Conservation (phyloP, 2,888 invertebrate species). For the Trichopria drosophilae region DNA sequence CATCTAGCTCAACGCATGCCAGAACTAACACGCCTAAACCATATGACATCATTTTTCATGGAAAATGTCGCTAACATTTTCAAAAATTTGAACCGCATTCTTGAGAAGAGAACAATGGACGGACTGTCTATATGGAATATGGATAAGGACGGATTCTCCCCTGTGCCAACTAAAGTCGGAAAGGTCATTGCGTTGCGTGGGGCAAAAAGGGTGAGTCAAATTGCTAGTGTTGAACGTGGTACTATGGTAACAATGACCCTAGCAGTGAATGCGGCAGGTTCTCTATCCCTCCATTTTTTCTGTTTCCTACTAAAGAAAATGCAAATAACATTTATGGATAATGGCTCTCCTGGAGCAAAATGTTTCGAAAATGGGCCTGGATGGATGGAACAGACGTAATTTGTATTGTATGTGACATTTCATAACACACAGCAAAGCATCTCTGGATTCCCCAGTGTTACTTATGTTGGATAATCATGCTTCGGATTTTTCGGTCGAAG, state of each 20-base stretch:
- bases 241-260: conserved; percentile 33
- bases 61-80: too few species aligned
- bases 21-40: too few species aligned
- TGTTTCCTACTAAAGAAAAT: conserved; percentile 27
- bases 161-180: conserved; percentile 16
- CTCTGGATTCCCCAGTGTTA: conserved; percentile 19
- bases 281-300: conserved; percentile 20
- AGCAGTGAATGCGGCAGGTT: conserved; percentile 34
- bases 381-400: conserved; percentile 44
- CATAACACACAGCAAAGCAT: conserved; percentile 17
- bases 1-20: too few species aligned
- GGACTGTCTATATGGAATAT: conserved; percentile 15
- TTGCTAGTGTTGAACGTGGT: conserved; percentile 30
- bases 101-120: background rate
- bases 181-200: conserved; percentile 22
- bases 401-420: conserved; percentile 32
- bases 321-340: conserved; percentile 31
- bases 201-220: background rate
- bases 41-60: too few species aligned
- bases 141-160: conserved; percentile 15
- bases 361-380: conserved; percentile 38
- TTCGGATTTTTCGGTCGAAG: conserved; percentile 35
- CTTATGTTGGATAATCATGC: conserved; percentile 35
- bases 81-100: conserved; percentile 6
- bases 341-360: conserved; percentile 34